A percentile compares a stretch with the other conserved stretches of the same genome.
Evolutionary conservation across 37 sponge, comb jelly and placozoan genomes (phyloP).

Genomic region (Oscarella lobularis): DNA sequence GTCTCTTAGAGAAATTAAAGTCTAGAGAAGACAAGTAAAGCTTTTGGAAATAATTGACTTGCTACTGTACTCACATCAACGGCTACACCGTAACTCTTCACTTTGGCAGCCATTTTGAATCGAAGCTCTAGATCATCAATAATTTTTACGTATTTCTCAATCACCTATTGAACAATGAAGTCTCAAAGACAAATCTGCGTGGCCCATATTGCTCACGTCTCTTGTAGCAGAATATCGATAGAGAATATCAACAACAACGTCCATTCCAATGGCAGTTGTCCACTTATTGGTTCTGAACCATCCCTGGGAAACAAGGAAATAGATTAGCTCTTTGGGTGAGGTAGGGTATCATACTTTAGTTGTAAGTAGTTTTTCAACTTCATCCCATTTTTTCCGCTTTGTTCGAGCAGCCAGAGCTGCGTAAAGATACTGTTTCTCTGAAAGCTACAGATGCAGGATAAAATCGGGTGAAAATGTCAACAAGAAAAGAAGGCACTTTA

Average conservation of each 20-base stretch:
- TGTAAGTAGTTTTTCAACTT: conserved; percentile 30
- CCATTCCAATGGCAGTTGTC: conserved; percentile 44
- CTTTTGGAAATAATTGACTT: too few relatives aligned
- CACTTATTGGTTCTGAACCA: conserved; percentile 35
- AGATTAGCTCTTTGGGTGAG: too few relatives aligned
- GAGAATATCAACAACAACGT: conserved; percentile 25
- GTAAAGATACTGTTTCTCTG: conserved; percentile 40
- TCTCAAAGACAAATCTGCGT: neutral
- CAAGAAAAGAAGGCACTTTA: conserved; percentile 4
- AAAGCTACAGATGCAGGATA: conserved; percentile 3
- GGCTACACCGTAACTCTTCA: neutral
- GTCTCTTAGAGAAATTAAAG: neutral
- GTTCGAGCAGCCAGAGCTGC: conserved; percentile 18
- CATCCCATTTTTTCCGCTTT: conserved; percentile 13
- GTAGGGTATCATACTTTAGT: conserved; percentile 12
- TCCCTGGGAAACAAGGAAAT: too few relatives aligned
- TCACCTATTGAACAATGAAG: neutral
- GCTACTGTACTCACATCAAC: neutral
- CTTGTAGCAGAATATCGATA: neutral
- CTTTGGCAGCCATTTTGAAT: neutral
- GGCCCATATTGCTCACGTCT: neutral
- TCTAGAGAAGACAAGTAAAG: too few relatives aligned
- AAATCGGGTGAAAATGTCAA: neutral
- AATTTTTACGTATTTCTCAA: neutral
- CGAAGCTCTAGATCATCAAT: neutral